Evolutionary conservation across 2,888 invertebrate species (phyloP).

Genomic region (Dendrolimus houi): DNA sequence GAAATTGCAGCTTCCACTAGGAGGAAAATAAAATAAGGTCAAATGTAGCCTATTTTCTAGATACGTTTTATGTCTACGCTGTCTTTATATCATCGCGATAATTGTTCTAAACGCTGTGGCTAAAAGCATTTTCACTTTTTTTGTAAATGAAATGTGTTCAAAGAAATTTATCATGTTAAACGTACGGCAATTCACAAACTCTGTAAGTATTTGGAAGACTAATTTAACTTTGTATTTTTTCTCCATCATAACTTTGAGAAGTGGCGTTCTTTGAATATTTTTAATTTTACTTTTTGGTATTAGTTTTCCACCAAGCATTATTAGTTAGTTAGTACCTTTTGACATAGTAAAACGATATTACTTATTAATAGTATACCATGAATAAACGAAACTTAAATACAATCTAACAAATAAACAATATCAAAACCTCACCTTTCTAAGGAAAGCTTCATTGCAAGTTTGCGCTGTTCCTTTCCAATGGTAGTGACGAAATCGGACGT

Average conservation of each 20-base stretch:
- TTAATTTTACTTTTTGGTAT: not conserved
- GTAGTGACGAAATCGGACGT: slow-evolving; percentile 84
- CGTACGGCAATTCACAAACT: not conserved
- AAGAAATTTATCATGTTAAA: not conserved
- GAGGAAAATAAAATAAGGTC: slow-evolving; percentile 67
- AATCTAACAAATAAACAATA: too few species aligned
- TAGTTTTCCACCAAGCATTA: not conserved
- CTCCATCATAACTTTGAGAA: not conserved
- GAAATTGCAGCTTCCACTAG: slow-evolving; percentile 67
- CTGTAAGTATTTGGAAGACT: slow-evolving; percentile 6
- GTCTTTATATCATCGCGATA: not conserved
- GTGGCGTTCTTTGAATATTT: not conserved
- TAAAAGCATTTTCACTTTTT: too few species aligned
- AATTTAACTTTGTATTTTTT: not conserved
- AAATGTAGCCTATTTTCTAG: slow-evolving; percentile 25
- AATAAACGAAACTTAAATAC: too few species aligned
- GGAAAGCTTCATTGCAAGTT: slow-evolving; percentile 91
- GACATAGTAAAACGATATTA: too few species aligned
- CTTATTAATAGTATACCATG: too few species aligned
- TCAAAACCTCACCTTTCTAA: slow-evolving; percentile 83
- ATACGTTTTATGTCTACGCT: slow-evolving; percentile 23
- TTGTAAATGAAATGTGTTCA: too few species aligned
- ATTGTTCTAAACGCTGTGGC: not conserved
- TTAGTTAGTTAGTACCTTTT: too few species aligned
- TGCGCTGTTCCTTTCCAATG: slow-evolving; percentile 92